Percentiles rank a stretch among this genome's conserved stretches.
phyloP scores from a whole-genome alignment of 2,797 vertebrate species.

The Synaphobranchus kaupii region DNA sequence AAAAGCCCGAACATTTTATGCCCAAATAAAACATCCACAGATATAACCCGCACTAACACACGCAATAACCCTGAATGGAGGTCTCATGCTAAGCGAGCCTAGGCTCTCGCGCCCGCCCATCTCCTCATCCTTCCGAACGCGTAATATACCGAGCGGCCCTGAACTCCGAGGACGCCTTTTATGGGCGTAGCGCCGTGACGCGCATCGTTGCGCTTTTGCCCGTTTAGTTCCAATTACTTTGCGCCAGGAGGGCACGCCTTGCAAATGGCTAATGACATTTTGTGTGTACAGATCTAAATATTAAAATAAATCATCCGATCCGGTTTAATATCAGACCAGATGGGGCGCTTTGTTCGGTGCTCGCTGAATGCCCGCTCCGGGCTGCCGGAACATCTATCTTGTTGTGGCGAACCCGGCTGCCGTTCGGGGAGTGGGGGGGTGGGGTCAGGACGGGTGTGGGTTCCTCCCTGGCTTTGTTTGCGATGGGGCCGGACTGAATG shows the following conservation, averaged over 20 bases:
- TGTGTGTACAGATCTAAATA: slow-evolving; percentile 48
- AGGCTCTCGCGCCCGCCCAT: background rate
- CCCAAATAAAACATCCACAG: background rate
- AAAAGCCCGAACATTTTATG: background rate
- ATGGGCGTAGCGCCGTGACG: slow-evolving; percentile 27
- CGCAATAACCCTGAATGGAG: background rate
- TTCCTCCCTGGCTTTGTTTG: slow-evolving; percentile 16
- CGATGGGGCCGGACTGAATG: slow-evolving; percentile 29
- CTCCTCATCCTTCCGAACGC: slow-evolving; percentile 13
- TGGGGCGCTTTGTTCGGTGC: slow-evolving; percentile 42
- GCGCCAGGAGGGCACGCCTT: slow-evolving; percentile 36
- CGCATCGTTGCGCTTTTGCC: slow-evolving; percentile 35
- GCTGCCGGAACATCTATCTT: slow-evolving; percentile 47
- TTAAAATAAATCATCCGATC: slow-evolving; percentile 49
- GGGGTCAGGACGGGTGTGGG: background rate
- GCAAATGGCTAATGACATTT: slow-evolving; percentile 45
- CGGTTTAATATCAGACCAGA: slow-evolving; percentile 44
- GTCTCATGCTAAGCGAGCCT: background rate
- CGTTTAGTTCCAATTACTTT: slow-evolving; percentile 46
- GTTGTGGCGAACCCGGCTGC: slow-evolving; percentile 32
- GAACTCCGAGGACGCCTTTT: slow-evolving; percentile 20
- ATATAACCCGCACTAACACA: background rate
- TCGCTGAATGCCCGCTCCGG: slow-evolving; percentile 26
- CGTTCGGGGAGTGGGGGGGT: background rate
- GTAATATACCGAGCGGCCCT: background rate